Conservation (phyloP, 2,113 vertebrate genomes). For the Mesocricetus auratus region DNA sequence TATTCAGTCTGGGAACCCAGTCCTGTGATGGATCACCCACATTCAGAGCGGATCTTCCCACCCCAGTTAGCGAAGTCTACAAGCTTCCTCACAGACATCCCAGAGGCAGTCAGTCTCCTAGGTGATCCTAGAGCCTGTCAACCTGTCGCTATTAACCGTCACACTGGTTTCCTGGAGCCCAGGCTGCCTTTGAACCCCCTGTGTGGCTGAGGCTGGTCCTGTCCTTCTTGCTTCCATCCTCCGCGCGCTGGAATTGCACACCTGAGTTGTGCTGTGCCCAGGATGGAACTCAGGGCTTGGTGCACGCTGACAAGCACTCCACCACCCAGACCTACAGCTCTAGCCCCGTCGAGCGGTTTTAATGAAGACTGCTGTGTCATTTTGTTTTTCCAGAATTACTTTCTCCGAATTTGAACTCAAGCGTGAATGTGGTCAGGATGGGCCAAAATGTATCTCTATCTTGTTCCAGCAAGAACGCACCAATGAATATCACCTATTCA, state of each 20-base stretch:
- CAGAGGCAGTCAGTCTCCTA: neutral
- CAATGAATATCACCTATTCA: slow-evolving; percentile 75
- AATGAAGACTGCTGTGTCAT: slow-evolving; percentile 6
- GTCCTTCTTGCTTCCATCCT: neutral
- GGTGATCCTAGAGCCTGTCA: neutral
- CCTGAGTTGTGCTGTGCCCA: neutral
- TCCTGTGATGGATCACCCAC: neutral
- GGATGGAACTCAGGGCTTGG: neutral
- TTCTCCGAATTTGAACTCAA: slow-evolving; percentile 51
- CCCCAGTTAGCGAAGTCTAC: neutral
- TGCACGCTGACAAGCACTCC: neutral
- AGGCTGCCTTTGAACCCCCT: neutral
- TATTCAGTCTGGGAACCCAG: neutral
- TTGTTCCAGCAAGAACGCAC: slow-evolving; percentile 69
- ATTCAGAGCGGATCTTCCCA: neutral
- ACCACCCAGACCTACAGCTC: neutral
- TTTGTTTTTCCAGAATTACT: slow-evolving; percentile 63
- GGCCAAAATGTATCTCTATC: slow-evolving; percentile 82
- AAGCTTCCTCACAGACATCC: neutral
- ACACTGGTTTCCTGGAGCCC: neutral
- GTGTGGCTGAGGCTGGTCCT: neutral
- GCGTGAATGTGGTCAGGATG: neutral
- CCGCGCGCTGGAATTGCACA: neutral
- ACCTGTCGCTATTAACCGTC: neutral
- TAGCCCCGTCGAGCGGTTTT: neutral